Conservation (phyloP, 2,888 invertebrate species). For the Eugnorisma glareosa region DNA sequence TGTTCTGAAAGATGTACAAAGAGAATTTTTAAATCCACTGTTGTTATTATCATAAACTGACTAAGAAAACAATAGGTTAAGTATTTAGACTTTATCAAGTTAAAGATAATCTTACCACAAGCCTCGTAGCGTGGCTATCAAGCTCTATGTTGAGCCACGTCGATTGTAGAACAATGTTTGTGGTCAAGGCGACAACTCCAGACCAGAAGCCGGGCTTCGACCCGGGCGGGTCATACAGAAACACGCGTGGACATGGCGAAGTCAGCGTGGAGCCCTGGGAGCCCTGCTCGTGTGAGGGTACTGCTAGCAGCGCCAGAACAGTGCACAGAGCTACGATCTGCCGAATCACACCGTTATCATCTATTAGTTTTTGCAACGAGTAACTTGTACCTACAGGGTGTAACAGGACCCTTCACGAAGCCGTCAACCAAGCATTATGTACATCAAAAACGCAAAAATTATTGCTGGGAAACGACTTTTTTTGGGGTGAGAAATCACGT, state of each 20-base stretch:
- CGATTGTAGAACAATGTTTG: not conserved
- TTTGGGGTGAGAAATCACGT: too few relatives aligned
- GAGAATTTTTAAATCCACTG: too few relatives aligned
- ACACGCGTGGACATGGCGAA: conserved; percentile 91
- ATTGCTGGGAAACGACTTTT: too few relatives aligned
- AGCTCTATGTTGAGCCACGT: not conserved
- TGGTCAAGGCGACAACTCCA: conserved; percentile 78
- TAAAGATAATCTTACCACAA: not conserved
- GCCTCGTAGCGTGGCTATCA: not conserved
- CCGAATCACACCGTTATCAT: not conserved
- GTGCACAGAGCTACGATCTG: not conserved
- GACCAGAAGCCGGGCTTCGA: conserved; percentile 91
- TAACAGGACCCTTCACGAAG: too few relatives aligned
- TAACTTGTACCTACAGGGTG: too few relatives aligned
- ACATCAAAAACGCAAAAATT: too few relatives aligned
- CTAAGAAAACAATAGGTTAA: too few relatives aligned
- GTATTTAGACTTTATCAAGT: too few relatives aligned
- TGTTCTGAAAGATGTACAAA: too few relatives aligned
- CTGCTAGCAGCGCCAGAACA: conserved; percentile 73
- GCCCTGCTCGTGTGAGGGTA: conserved; percentile 74
- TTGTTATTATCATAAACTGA: too few relatives aligned
- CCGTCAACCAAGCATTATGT: too few relatives aligned
- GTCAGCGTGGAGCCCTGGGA: not conserved
- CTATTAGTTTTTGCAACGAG: too few relatives aligned
- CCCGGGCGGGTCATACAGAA: conserved; percentile 89